These are phyloP conservation scores for Myrmophylax atrothorax DNA, from an alignment of 2,113 vertebrate genomes.

Conservation along the genomic window DNA sequence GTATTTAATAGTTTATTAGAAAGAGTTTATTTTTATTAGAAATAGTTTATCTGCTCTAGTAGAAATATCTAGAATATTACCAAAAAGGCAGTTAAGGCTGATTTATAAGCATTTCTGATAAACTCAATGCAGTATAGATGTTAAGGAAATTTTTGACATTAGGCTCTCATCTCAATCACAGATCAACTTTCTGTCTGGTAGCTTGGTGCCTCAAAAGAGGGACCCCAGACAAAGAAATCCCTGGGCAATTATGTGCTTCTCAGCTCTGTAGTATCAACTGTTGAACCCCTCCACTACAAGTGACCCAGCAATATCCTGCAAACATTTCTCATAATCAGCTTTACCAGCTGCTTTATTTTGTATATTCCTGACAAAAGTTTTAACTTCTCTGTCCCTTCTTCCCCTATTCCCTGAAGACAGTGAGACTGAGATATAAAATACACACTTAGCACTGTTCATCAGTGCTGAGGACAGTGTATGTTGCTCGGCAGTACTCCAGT, in stretches of 20 bases:
- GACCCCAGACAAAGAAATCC: not conserved
- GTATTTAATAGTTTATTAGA: not conserved
- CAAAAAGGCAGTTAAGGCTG: not conserved
- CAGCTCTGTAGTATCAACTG: not conserved
- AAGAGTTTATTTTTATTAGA: too few species aligned
- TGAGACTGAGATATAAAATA: not conserved
- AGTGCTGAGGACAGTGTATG: accelerated
- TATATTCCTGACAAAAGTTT: not conserved
- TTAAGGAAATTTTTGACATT: not conserved
- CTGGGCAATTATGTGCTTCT: accelerated
- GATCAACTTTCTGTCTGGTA: not conserved
- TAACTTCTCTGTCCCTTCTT: not conserved
- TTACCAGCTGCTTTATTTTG: not conserved
- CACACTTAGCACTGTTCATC: not conserved
- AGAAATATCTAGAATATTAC: not conserved
- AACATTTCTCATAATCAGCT: not conserved
- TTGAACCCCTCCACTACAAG: not conserved
- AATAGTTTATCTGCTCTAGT: not conserved
- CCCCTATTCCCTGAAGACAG: not conserved
- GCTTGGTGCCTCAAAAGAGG: not conserved
- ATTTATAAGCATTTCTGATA: not conserved
- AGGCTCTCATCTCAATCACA: not conserved
- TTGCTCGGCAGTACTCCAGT: not conserved
- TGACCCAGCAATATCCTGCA: not conserved
- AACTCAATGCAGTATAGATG: not conserved